Evolutionary conservation across 2,888 invertebrate genomes (phyloP).

Genomic region (Galerucella nymphaeae): DNA sequence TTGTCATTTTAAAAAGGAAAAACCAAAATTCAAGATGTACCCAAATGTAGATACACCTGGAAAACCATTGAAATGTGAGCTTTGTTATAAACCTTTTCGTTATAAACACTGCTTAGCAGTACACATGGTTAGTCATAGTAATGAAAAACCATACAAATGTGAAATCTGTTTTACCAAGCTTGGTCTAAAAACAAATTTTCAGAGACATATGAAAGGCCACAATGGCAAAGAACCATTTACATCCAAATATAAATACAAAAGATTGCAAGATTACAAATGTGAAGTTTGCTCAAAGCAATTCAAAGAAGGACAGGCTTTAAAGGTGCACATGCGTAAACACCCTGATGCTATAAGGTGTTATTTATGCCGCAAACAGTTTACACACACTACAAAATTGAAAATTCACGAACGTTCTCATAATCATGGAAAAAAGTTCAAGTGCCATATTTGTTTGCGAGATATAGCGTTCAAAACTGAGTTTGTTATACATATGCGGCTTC

Average conservation of each 20-base stretch:
- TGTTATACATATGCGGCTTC: neutral
- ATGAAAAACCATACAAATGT: neutral
- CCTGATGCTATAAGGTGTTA: constrained; percentile 3
- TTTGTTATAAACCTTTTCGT: neutral
- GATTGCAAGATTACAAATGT: neutral
- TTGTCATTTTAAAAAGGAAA: no score
- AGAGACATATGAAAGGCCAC: constrained; percentile 1
- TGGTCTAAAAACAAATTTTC: neutral
- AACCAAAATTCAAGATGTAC: no score
- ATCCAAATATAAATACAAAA: neutral
- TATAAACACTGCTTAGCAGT: neutral
- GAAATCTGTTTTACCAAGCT: constrained; percentile 5
- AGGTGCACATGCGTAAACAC: constrained; percentile 1
- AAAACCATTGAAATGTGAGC: neutral
- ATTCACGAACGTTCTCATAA: neutral
- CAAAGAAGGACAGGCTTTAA: neutral
- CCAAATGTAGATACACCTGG: neutral
- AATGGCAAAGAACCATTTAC: neutral
- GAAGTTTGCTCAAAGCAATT: constrained; percentile 6
- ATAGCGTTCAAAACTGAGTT: no score
- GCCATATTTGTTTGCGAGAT: neutral
- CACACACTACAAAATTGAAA: neutral
- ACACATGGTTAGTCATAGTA: neutral
- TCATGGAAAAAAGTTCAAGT: constrained; percentile 2
- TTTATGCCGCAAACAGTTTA: neutral